Percentiles rank a stretch among this genome's conserved stretches.
phyloP scores from a whole-genome alignment of 2,888 invertebrate genomes.

The Rhopalosiphum nymphaeae region DNA sequence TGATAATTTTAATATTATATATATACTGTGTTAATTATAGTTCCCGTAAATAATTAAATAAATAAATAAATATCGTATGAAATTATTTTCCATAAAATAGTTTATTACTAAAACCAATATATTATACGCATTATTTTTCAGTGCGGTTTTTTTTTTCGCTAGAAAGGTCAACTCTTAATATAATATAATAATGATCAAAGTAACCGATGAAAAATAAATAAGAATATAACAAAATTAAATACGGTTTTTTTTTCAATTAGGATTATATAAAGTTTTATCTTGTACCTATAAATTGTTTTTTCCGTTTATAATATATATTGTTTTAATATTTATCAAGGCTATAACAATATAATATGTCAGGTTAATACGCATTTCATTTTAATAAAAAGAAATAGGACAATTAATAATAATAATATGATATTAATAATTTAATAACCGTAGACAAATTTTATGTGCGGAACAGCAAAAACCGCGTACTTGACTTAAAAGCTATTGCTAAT shows the following conservation, averaged over 20 bases:
- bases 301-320: not conserved
- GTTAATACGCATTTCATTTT: conserved; percentile 26
- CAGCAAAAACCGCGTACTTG: conserved; percentile 53
- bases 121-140: too few species aligned
- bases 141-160: not conserved
- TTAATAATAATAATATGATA: conserved; percentile 49
- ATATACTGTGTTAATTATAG: too few species aligned
- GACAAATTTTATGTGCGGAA: conserved; percentile 44
- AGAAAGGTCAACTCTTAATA: not conserved
- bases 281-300: not conserved
- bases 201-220: not conserved
- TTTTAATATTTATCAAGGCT: not conserved
- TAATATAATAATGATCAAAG: not conserved
- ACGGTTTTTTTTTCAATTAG: conserved; percentile 1
- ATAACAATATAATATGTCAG: conserved; percentile 53
- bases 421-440: conserved; percentile 50
- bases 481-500: conserved; percentile 33
- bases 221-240: conserved; percentile 22
- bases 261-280: not conserved
- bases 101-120: too few species aligned
- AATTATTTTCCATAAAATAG: too few species aligned
- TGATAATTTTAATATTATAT: too few species aligned
- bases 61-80: too few species aligned
- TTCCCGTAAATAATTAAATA: too few species aligned
- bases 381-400: conserved; percentile 52